Percentiles rank a stretch among this genome's conserved stretches.
Evolutionary conservation across 2,113 vertebrate genomes (phyloP).

Genomic region (Apistogramma diplotaenia): DNA sequence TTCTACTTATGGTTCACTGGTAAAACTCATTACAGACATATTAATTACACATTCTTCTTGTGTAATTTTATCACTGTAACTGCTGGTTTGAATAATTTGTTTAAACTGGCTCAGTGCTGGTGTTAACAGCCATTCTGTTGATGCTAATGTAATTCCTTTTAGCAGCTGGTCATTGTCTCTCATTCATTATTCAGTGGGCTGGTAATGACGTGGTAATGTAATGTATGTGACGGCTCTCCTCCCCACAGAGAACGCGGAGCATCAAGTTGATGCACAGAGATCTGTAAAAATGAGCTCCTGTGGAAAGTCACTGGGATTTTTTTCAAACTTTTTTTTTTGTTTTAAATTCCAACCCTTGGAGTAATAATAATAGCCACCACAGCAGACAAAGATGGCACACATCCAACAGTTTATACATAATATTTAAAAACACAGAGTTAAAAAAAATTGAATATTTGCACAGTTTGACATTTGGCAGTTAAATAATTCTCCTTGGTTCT

Average conservation of each 20-base stretch:
- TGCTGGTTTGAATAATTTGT: slow-evolving; percentile 8
- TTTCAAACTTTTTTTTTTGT: neutral
- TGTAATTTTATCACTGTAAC: neutral
- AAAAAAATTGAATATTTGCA: neutral
- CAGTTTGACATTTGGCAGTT: neutral
- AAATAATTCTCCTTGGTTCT: neutral
- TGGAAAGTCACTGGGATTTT: neutral
- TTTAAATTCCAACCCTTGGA: neutral
- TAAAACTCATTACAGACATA: neutral
- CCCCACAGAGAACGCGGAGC: neutral
- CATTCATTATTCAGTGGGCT: slow-evolving; percentile 54
- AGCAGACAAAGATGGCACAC: neutral
- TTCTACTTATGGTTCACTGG: neutral
- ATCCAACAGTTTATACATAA: neutral
- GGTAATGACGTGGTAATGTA: slow-evolving; percentile 42
- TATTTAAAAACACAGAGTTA: neutral
- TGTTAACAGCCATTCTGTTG: slow-evolving; percentile 53
- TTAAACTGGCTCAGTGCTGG: slow-evolving; percentile 10
- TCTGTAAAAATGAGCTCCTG: neutral
- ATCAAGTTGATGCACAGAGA: neutral
- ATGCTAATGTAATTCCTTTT: slow-evolving; percentile 67
- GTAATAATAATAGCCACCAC: neutral
- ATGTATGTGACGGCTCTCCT: slow-evolving; percentile 20
- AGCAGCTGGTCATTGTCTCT: slow-evolving; percentile 53
- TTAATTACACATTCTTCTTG: too few species aligned